Conservation (phyloP, 2,888 invertebrate species). For the Isoperla grammatica region DNA sequence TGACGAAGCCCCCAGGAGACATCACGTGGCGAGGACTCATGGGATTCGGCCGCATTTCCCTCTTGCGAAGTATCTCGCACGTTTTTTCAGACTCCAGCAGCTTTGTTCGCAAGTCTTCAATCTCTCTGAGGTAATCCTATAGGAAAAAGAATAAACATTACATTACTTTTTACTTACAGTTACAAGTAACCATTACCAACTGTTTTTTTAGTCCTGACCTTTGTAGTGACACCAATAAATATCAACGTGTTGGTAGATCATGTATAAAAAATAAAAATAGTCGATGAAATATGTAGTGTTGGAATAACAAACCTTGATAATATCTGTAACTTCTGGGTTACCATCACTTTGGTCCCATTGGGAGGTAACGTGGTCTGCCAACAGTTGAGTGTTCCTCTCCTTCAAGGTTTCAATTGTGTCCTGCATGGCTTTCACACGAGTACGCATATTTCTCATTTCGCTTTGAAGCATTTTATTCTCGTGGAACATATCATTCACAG, state of each 20-base stretch:
- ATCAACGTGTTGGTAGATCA: no score
- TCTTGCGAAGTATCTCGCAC: constrained; percentile 63
- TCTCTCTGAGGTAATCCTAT: constrained; percentile 82
- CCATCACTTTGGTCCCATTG: constrained; percentile 51
- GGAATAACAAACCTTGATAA: constrained; percentile 45
- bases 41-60: constrained; percentile 19
- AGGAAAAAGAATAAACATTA: not conserved
- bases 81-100: constrained; percentile 81
- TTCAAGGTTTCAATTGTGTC: constrained; percentile 87
- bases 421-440: constrained; percentile 89
- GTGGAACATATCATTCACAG: constrained; percentile 90
- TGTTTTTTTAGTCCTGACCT: no score
- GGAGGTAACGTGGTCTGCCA: constrained; percentile 70
- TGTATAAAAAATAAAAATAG: no score
- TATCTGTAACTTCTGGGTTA: constrained; percentile 54
- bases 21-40: constrained; percentile 21
- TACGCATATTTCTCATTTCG: constrained; percentile 81
- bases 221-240: no score
- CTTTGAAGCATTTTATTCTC: constrained; percentile 90
- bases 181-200: no score
- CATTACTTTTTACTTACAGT: not conserved
- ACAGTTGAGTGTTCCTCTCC: constrained; percentile 70
- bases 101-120: constrained; percentile 84
- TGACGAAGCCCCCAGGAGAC: no score
- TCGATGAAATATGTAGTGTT: no score